A percentile compares a stretch with the other conserved stretches of the same genome.
Conservation (phyloP, 2,797 vertebrate genomes). For the Furcifer pardalis region DNA sequence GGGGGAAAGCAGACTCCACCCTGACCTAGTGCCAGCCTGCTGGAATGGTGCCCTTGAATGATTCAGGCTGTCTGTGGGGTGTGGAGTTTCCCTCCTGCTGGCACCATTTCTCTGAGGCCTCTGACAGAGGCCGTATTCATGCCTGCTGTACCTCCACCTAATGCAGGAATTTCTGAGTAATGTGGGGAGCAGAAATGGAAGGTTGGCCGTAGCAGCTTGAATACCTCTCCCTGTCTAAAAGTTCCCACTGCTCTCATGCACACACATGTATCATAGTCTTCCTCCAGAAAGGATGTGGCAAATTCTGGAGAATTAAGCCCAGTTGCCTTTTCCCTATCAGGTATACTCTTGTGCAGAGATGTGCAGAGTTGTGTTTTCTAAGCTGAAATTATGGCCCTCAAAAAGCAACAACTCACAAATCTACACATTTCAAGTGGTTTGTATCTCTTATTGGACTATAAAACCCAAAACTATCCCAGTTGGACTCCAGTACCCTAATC, state of each 20-base stretch:
- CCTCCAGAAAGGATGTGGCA: background rate
- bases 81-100: background rate
- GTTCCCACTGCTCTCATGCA: background rate
- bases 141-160: constrained; percentile 63
- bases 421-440: too few relatives aligned
- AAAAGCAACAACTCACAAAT: too few relatives aligned
- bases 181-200: background rate
- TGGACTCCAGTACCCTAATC: too few relatives aligned
- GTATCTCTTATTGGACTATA: too few relatives aligned
- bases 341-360: too few relatives aligned
- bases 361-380: too few relatives aligned
- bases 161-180: constrained; percentile 71
- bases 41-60: constrained; percentile 1
- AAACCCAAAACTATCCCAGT: too few relatives aligned
- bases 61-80: constrained; percentile 20
- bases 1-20: too few relatives aligned
- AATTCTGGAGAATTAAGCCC: background rate
- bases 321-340: too few relatives aligned
- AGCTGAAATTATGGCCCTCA: too few relatives aligned
- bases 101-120: constrained; percentile 57
- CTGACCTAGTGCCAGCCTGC: background rate
- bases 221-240: constrained; percentile 16
- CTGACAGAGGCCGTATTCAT: constrained; percentile 70
- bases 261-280: background rate
- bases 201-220: background rate